A percentile compares a stretch with the other conserved stretches of the same genome.
phyloP scores from a whole-genome alignment of 2,888 invertebrate genomes.

The Drosophila emarginata region DNA sequence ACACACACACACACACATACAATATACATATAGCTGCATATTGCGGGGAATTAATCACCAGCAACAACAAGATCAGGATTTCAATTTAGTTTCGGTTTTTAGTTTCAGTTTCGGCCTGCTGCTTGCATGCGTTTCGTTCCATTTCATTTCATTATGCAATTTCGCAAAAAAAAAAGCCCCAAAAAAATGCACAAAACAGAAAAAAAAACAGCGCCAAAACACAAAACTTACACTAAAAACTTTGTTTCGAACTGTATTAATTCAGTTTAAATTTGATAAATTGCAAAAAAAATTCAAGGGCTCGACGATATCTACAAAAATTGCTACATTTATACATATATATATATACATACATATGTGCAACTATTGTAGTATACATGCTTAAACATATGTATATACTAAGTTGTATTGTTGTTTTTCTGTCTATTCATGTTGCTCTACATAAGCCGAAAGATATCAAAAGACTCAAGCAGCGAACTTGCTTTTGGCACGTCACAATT shows the following conservation, averaged over 20 bases:
- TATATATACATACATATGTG: constrained; percentile 2
- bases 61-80: constrained; percentile 69
- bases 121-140: constrained; percentile 58
- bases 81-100: constrained; percentile 58
- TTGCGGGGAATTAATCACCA: constrained; percentile 61
- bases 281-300: neutral
- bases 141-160: constrained; percentile 66
- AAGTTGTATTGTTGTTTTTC: constrained; percentile 4
- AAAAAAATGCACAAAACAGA: neutral
- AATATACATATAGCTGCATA: constrained; percentile 3
- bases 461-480: constrained; percentile 28
- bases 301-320: constrained; percentile 21
- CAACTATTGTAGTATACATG: constrained; percentile 18
- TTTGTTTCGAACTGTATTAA: neutral
- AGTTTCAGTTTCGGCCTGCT: constrained; percentile 31
- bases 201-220: neutral
- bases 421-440: constrained; percentile 28
- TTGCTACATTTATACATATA: neutral
- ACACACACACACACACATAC: constrained; percentile 19
- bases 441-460: constrained; percentile 28
- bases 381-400: neutral
- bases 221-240: neutral
- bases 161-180: constrained; percentile 26
- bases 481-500: constrained; percentile 23
- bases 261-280: neutral